These are phyloP conservation scores for Danio tinwini DNA, from an alignment of 2,797 vertebrate species.

Conservation along the genomic window DNA sequence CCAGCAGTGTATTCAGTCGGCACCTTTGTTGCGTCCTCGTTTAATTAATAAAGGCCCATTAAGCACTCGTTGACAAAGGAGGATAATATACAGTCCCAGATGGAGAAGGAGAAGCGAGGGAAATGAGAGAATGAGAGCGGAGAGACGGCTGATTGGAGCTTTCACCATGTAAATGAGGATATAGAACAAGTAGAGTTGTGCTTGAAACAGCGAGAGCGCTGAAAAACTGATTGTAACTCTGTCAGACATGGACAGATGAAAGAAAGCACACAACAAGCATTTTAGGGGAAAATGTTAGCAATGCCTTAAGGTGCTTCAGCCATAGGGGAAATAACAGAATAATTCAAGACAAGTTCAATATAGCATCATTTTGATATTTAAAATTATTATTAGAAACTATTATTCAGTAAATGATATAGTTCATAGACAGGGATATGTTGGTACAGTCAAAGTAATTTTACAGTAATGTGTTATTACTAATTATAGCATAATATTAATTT, in stretches of 20 bases:
- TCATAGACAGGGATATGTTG: too few relatives aligned
- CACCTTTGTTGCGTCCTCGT: conserved; percentile 47
- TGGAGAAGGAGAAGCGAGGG: conserved; percentile 9
- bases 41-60: conserved; percentile 60
- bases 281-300: background rate
- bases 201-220: background rate
- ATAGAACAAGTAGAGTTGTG: conserved; percentile 3
- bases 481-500: too few relatives aligned
- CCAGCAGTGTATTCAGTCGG: conserved; percentile 35
- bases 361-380: background rate
- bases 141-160: background rate
- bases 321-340: background rate
- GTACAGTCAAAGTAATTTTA: too few relatives aligned
- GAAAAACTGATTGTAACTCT: background rate
- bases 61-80: conserved; percentile 48
- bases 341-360: background rate
- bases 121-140: conserved; percentile 8
- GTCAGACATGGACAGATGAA: background rate
- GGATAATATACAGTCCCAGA: conserved; percentile 40
- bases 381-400: background rate
- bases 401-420: too few relatives aligned
- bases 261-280: background rate
- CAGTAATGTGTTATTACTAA: too few relatives aligned
- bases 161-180: conserved; percentile 26
- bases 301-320: background rate